phyloP scores from a whole-genome alignment of 92 coral and sea anemone species.

The Epizoanthus fatuus region DNA sequence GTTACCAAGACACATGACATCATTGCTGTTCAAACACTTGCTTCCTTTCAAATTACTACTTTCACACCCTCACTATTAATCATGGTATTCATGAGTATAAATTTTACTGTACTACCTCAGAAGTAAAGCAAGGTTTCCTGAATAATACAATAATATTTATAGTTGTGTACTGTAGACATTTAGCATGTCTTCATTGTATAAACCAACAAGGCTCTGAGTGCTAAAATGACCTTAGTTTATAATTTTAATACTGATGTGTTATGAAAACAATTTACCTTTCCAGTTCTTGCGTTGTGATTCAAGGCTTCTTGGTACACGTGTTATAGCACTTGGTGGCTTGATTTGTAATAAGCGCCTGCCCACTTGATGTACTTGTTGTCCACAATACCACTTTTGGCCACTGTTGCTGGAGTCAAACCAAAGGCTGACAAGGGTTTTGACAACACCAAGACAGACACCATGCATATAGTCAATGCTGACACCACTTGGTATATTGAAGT shows the following conservation, averaged over 20 bases:
- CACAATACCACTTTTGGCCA: conserved; percentile 58
- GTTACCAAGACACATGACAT: no score
- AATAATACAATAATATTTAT: no score
- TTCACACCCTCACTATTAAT: no score
- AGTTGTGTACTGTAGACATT: not conserved
- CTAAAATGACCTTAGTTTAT: not conserved
- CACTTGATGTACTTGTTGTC: conserved; percentile 29
- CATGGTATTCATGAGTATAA: no score
- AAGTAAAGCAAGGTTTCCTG: no score
- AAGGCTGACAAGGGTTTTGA: conserved; percentile 54
- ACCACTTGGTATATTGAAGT: conserved; percentile 48
- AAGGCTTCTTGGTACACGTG: conserved; percentile 58
- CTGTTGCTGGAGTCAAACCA: conserved; percentile 59
- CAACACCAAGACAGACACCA: conserved; percentile 66
- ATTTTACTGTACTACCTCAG: no score
- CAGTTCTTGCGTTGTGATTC: conserved; percentile 56
- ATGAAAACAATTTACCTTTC: conserved; percentile 46
- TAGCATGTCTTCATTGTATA: not conserved
- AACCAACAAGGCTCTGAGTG: not conserved
- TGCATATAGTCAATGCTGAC: conserved; percentile 67
- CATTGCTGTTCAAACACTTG: not conserved
- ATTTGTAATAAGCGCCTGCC: conserved; percentile 39
- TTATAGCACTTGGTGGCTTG: conserved; percentile 61
- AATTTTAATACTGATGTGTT: no score
- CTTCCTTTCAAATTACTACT: no score